A percentile compares a stretch with the other conserved stretches of the same genome.
These are phyloP conservation scores for Buceros bicornis DNA, from an alignment of 2,797 vertebrate genomes.

Conservation along the genomic window DNA sequence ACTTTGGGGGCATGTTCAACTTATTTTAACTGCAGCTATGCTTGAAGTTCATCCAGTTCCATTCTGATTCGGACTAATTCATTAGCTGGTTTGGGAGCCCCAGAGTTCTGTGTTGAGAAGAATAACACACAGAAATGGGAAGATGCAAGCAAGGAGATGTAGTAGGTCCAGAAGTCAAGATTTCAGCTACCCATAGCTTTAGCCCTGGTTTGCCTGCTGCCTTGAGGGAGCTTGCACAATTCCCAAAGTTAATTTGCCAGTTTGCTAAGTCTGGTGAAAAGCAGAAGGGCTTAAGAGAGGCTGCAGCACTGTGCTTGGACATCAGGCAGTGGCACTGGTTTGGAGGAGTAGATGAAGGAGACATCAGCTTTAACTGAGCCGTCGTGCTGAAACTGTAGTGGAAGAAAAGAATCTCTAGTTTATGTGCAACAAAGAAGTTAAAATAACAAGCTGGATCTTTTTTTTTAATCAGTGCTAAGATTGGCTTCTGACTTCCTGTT, in stretches of 20 bases:
- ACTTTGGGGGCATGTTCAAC: neutral
- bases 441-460: slow-evolving; percentile 26
- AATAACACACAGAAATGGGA: neutral
- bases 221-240: neutral
- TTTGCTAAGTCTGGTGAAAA: neutral
- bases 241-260: neutral
- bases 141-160: neutral
- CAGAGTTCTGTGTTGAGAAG: neutral
- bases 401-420: neutral
- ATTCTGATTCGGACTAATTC: neutral
- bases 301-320: neutral
- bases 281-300: neutral
- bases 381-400: neutral
- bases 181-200: neutral
- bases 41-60: neutral
- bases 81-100: neutral
- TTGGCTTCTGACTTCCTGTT: slow-evolving; percentile 56
- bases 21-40: neutral
- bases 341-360: neutral
- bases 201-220: neutral
- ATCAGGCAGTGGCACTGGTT: neutral
- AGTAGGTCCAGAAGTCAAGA: neutral
- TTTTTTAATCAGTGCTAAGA: slow-evolving; percentile 16
- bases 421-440: slow-evolving; percentile 12
- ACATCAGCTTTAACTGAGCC: neutral